Base-by-base conservation (phyloP, 2,797 vertebrate species). In the Lates japonicus region DNA sequence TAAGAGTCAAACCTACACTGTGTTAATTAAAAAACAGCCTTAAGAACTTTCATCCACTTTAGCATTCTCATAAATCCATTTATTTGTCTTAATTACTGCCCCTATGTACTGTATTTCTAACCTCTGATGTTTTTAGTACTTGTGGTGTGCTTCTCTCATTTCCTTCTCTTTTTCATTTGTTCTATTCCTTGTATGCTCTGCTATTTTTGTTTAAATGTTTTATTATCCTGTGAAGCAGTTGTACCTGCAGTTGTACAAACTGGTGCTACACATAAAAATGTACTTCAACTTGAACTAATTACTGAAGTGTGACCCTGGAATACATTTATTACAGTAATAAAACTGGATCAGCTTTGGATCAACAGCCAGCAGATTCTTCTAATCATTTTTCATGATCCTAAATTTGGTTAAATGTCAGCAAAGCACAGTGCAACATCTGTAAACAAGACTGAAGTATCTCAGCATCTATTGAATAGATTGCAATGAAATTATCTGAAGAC, bases 331-430 rank as follows among this genome's bases (percentile, higher is more conserved):
- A 42, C 29, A 61, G 54, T 46, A 42, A 55, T 78, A 33, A 67
- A 79, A 67, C 42, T 55, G 33, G 17, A 62, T 61, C 37, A 37
- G 59, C 25, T 62, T 74, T 58, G 31, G 49, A 69, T 80, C 22
- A 59, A 29, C 25, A 58, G 25, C 70, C 13, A 41, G 55, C 33
- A 63, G 35, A 51, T 51, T 73, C 55, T 52, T 76, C 35, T 58
- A 58, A 46, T 29, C 7, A 39, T 37, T 69, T 67, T 71, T 74
- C n/a, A 37, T 20, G 59, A 62, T 33, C 13, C 62, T 39, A 29
- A 59, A 46, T 62, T 31, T 48, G 46, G 10, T 62, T 17, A 31
- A 41, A 65, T 65, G 44, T 46, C 22, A 72, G 17, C 3, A 11
- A 60, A 37, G 11, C n/a, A 39, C 33, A 48, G 64, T 29, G 39